phyloP scores from a whole-genome alignment of 1,140 invertebrate species.

The Pachypsylla venusta region DNA sequence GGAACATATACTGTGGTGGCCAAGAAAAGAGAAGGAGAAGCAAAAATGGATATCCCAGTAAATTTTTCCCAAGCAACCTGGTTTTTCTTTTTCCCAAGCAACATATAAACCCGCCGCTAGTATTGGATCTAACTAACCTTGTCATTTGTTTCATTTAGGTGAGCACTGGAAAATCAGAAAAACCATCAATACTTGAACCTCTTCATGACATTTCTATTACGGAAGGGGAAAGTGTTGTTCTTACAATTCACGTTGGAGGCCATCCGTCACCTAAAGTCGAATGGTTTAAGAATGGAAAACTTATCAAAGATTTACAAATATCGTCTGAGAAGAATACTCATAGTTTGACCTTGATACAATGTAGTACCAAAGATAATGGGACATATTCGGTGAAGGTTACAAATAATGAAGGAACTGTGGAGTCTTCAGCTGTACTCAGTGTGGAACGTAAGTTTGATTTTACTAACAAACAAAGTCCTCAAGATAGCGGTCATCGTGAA shows the following conservation, averaged over 20 bases:
- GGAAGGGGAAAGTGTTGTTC: conserved; percentile 57
- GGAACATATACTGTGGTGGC: conserved; percentile 77
- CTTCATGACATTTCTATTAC: conserved; percentile 53
- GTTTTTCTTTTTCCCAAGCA: too few species aligned
- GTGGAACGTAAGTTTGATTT: conserved; percentile 51
- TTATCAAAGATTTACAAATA: conserved; percentile 32
- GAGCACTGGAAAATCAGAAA: conserved; percentile 54
- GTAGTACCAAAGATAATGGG: conserved; percentile 47
- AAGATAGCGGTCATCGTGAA: too few species aligned
- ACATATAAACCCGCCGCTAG: too few species aligned
- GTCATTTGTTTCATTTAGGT: conserved; percentile 29
- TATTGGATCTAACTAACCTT: too few species aligned
- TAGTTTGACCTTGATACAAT: conserved; percentile 48
- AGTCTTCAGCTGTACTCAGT: conserved; percentile 56
- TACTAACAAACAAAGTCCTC: neutral
- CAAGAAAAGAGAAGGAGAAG: conserved; percentile 79
- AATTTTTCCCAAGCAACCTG: too few species aligned
- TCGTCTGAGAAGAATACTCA: conserved; percentile 47
- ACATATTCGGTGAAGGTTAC: conserved; percentile 65
- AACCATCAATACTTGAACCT: conserved; percentile 65
- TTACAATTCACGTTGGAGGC: conserved; percentile 62
- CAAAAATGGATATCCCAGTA: conserved; percentile 59
- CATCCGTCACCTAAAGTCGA: conserved; percentile 59
- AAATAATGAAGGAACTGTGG: conserved; percentile 56
- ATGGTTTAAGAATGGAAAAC: conserved; percentile 65